Conservation (phyloP, 2,888 invertebrate genomes). For the Phorcus lineatus region DNA sequence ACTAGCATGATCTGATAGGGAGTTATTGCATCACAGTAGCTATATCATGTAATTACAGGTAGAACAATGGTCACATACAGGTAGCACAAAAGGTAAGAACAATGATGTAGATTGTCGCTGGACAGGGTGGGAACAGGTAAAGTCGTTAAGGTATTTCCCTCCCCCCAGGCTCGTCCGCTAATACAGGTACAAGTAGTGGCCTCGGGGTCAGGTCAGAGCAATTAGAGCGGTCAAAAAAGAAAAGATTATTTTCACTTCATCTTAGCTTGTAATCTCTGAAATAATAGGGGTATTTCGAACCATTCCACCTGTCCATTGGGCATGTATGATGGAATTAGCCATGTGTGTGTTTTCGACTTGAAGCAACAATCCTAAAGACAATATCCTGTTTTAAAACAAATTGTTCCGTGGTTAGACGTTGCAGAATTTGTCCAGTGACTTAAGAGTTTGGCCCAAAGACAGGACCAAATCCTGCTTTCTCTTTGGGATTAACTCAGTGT, state of each 20-base stretch:
- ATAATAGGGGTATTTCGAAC: constrained; percentile 2
- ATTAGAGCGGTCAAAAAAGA: constrained; percentile 8
- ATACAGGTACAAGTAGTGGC: background rate
- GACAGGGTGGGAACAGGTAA: background rate
- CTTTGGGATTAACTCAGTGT: constrained; percentile 14
- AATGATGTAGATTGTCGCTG: background rate
- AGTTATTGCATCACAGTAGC: background rate
- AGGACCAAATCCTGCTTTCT: constrained; percentile 10
- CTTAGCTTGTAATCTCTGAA: constrained; percentile 7
- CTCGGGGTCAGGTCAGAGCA: background rate
- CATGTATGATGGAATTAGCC: background rate
- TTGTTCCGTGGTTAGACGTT: constrained; percentile 13
- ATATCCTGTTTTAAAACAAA: constrained; percentile 24
- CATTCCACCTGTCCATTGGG: constrained; percentile 9
- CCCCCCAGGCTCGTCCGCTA: background rate
- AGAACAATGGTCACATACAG: constrained; percentile 11
- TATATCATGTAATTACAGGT: constrained; percentile 15
- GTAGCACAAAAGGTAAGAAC: constrained; percentile 1
- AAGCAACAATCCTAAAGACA: constrained; percentile 18
- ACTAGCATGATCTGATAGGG: no score
- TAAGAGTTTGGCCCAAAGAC: constrained; percentile 25
- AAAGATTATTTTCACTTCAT: constrained; percentile 15
- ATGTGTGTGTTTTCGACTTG: constrained; percentile 2
- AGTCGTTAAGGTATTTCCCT: constrained; percentile 12
- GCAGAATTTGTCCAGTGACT: constrained; percentile 22